These are phyloP conservation scores for Ceyx erithaca DNA, from an alignment of 2,797 vertebrate species.

Conservation along the genomic window DNA sequence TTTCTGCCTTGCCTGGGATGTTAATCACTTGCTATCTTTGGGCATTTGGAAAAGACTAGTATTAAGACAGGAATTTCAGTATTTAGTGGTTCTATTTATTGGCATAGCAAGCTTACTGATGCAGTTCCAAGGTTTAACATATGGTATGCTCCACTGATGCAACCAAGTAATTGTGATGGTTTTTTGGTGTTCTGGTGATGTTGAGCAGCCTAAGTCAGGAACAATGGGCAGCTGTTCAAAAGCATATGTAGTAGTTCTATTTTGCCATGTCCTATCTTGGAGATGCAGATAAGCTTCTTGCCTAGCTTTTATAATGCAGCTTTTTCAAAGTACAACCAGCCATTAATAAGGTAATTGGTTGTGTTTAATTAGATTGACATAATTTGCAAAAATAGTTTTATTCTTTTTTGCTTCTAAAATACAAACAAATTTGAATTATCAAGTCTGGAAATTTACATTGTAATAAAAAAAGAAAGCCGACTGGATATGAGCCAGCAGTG, in stretches of 20 bases:
- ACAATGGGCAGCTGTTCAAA: not conserved
- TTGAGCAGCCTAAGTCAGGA: not conserved
- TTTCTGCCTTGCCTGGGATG: not conserved
- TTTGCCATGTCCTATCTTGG: not conserved
- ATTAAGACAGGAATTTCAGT: not conserved
- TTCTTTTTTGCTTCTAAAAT: not conserved
- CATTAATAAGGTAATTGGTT: not conserved
- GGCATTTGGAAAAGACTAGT: not conserved
- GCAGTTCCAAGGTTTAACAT: constrained; percentile 6
- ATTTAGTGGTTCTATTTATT: not conserved
- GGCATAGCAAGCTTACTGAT: not conserved
- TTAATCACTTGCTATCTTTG: not conserved
- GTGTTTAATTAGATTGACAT: not conserved
- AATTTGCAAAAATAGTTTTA: not conserved
- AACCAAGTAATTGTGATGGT: not conserved
- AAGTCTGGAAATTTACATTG: not conserved
- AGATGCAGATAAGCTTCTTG: not conserved
- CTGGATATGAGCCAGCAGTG: no score
- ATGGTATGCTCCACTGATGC: not conserved
- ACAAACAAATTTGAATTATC: not conserved
- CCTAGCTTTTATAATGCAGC: not conserved
- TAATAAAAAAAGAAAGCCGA: not conserved
- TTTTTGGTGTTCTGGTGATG: not conserved
- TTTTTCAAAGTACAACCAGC: not conserved
- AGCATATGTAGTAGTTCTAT: fast-evolving